Evolutionary conservation across 2,888 invertebrate genomes (phyloP), one percentile per base, ranked within the genome.

Genomic region (Lobophora halterata): DNA sequence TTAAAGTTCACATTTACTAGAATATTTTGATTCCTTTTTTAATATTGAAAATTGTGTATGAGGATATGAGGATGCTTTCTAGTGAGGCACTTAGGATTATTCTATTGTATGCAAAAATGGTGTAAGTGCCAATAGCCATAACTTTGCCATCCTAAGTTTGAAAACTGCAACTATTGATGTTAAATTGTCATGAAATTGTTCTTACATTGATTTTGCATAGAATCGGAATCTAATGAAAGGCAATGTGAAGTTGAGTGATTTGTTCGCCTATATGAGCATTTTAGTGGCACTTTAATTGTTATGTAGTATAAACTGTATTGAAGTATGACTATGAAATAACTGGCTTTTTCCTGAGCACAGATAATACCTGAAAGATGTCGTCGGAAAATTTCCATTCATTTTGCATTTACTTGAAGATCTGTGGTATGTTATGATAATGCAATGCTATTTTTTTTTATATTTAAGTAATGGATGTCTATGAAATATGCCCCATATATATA

Each of bases 1-100:
- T 36, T 35, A 44, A 44, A 34, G 30, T 39, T 43, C 28, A 46
- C 49, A 38, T 41, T 41, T 41, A 43, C 27, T 43, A 40, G 13
- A 18, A 38, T 37, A 28, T 26, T n/a, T 31, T 11, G 10, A 33
- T 43, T n/a, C n/a, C 21, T 25, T 33, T 24, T 8, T 30, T 30
- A 6, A 8, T 19, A 27, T n/a, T 24, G 19, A 18, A 28, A 4
- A 27, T 20, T 21, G 8, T n/a, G 16, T 6, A 5, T 7, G 13
- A 14, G 16, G 3, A 25, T 19, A 12, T 29, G 9, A 1, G 20
- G 11, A 17, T 17, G 3, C 6, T 20, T 7, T 10, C 6, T 5
- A 11, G 11, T 5, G 10, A n/a, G 11, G 6, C 3, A n/a, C 21
- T 2, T 11, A 7, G 10, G 9, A 9, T 11, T 8, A 1, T 12